Evolutionary conservation across 2,888 invertebrate species (phyloP), one percentile per base, ranked within the genome.

Genomic region (Tiphia femorata): DNA sequence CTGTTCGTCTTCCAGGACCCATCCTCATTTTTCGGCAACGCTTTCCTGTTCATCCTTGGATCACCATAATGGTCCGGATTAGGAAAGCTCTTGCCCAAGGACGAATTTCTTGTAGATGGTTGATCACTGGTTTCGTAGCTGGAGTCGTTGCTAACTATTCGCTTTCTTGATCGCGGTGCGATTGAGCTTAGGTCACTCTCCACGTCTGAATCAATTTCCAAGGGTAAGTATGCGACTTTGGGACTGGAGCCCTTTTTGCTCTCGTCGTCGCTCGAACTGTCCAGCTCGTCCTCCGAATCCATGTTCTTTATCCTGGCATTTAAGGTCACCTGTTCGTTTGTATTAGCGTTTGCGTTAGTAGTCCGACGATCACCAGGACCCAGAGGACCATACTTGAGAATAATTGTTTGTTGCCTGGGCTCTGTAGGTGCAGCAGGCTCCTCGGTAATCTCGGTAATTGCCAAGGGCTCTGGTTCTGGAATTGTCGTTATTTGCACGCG

Each of bases 141-240:
- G 1, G 16, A 49, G 5, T 73, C 64, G n/a, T 58, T 64, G 43
- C 73, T 75, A 2, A 61, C 21, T 3, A 80, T 44, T 3, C 76
- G 71, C 48, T 60, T 72, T 3, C 76, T 64, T 1, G 77, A 74
- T 42, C 76, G 70, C 1, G 76, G 70, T 2, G 64, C 72, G 0
- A 64, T 54, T 47, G 58, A 67, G 23, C 65, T 68, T n/a, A 79
- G 55, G 35, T 80, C 79, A 20, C 75, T 79, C 30, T 80, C 82
- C 2, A 73, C 70, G n/a, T 83, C 83, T 0, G 83, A 82, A 42
- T 83, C 81, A 17, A 81, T 8, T 20, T 79, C 80, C 20, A 83
- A 51, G 0, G 80, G 82, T 41, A 56, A 73, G 56, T 83, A 83
- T 1, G 74, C 72, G 4, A 82, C 67, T 46, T 58, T 76, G 0